Evolutionary conservation across 2,113 vertebrate genomes (phyloP).

Genomic region (Plecturocebus donacophilus): DNA sequence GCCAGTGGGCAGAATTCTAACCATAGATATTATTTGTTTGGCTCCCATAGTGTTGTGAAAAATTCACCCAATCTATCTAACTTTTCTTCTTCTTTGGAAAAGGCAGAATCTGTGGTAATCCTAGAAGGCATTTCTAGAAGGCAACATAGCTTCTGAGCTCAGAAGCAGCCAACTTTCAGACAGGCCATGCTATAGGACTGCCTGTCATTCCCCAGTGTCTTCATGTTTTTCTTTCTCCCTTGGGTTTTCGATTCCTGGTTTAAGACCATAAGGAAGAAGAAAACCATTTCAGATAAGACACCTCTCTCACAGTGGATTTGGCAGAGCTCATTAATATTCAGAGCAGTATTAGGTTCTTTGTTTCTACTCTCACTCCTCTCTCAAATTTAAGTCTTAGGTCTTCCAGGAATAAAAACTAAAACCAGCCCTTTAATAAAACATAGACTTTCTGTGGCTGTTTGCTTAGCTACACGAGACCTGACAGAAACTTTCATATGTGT

Average conservation of each 20-base stretch:
- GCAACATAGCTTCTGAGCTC: not conserved
- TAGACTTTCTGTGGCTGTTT: not conserved
- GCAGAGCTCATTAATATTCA: not conserved
- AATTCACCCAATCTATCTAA: not conserved
- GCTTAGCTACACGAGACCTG: not conserved
- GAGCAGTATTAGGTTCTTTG: not conserved
- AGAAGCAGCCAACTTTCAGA: not conserved
- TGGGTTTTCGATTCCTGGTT: not conserved
- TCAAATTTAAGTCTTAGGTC: not conserved
- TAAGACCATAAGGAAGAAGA: not conserved
- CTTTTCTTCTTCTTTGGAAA: conserved; percentile 11
- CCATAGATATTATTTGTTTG: not conserved
- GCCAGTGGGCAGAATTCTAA: not conserved
- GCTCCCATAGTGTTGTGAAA: not conserved
- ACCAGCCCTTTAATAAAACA: not conserved
- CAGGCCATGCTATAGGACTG: not conserved
- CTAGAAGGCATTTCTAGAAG: not conserved
- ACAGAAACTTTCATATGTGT: not conserved
- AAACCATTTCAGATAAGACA: not conserved
- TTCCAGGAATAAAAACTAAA: not conserved
- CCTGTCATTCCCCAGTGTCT: not conserved
- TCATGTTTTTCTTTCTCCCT: not conserved
- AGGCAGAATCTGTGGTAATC: not conserved
- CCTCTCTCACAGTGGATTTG: not conserved
- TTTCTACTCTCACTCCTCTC: not conserved